A percentile compares a stretch with the other conserved stretches of the same genome.
These are phyloP conservation scores for Drosophila longiperda DNA, from an alignment of 2,888 invertebrate species.

Conservation along the genomic window DNA sequence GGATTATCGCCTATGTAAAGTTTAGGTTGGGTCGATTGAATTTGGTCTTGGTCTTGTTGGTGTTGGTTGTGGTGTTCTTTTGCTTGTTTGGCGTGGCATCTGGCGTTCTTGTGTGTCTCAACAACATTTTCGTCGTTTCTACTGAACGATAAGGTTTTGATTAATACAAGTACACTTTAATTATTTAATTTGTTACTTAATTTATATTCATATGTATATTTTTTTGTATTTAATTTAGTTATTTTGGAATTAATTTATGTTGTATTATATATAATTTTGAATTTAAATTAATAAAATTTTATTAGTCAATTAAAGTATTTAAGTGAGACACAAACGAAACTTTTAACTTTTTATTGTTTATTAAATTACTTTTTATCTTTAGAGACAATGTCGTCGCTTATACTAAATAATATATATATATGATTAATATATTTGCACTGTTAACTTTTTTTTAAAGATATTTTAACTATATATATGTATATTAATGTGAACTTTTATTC, in stretches of 20 bases:
- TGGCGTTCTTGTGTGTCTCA: constrained; percentile 21
- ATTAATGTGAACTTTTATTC: not conserved
- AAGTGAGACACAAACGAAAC: too few species aligned
- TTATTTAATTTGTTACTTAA: too few species aligned
- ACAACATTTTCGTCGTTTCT: constrained; percentile 71
- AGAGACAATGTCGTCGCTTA: not conserved
- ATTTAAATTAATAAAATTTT: too few species aligned
- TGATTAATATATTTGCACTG: not conserved
- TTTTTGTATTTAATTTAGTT: too few species aligned
- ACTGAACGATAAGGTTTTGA: not conserved
- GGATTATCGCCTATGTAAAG: constrained; percentile 28
- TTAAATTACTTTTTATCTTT: not conserved
- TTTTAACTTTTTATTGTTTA: not conserved
- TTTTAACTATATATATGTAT: not conserved
- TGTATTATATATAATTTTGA: too few species aligned
- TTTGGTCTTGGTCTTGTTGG: constrained; percentile 16
- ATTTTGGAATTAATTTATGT: too few species aligned
- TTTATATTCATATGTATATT: too few species aligned
- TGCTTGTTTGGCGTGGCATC: constrained; percentile 9
- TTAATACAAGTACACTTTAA: not conserved
- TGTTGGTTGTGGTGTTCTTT: constrained; percentile 1
- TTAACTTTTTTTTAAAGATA: not conserved
- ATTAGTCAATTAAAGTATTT: too few species aligned
- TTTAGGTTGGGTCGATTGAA: constrained; percentile 33
- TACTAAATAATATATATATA: constrained; percentile 8